A percentile compares a stretch with the other conserved stretches of the same genome.
Conservation (phyloP, 2,888 invertebrate species). For the Ochropleura leucogaster region DNA sequence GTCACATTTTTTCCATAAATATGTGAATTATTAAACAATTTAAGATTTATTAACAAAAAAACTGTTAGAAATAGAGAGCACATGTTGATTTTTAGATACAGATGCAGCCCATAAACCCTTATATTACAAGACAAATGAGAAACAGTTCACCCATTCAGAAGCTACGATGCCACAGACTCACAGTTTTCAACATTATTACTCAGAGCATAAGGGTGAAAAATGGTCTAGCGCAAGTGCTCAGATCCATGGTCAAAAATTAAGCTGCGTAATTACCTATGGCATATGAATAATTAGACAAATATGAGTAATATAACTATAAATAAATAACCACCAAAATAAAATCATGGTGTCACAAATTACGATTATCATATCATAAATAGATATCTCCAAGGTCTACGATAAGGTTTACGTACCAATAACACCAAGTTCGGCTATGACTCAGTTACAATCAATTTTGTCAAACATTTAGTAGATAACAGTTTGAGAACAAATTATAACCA, state of each 20-base stretch:
- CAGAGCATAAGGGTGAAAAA: too few species aligned
- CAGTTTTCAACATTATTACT: too few species aligned
- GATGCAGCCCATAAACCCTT: background rate
- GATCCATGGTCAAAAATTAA: background rate
- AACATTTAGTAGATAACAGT: conserved; percentile 3
- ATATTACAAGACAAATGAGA: background rate
- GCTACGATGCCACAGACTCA: too few species aligned
- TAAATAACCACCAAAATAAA: conserved; percentile 5
- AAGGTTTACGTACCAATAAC: conserved; percentile 15
- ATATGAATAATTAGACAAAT: background rate
- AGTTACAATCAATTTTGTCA: conserved; percentile 16
- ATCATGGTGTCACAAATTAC: conserved; percentile 8
- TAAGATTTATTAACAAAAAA: background rate
- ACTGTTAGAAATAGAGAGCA: background rate
- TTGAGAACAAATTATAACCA: background rate
- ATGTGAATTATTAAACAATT: background rate
- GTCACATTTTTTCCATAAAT: background rate
- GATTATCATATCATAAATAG: conserved; percentile 12
- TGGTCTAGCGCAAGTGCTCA: too few species aligned
- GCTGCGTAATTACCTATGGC: background rate
- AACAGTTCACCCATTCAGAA: too few species aligned
- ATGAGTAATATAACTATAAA: conserved; percentile 3
- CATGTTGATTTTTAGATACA: background rate
- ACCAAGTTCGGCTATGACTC: background rate
- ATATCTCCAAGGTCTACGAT: conserved; percentile 31